Base-by-base conservation (phyloP, 1,140 invertebrate genomes). In the Cydia amplana region DNA sequence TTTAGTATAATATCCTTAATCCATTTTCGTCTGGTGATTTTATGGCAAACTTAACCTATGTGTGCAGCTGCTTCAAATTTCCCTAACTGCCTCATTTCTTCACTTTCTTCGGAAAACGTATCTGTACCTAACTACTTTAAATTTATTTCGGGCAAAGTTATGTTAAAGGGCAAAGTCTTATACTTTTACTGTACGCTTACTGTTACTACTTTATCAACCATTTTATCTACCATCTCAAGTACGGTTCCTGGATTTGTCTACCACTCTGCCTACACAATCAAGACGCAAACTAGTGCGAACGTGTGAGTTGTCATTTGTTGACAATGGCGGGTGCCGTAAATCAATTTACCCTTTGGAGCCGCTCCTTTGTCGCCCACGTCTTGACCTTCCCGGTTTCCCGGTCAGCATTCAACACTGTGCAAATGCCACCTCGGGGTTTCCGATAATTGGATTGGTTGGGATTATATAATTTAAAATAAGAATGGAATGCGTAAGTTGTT, bases 261-360 rank as follows among this genome's bases (percentile, higher is more conserved):
- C n/a, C n/a, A n/a, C n/a, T n/a, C n/a, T n/a, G n/a, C n/a, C 7
- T 60, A 20, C 9, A 60, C 18, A 60, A 23, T 55, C 51, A 18
- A 55, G 36, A 18, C 51, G 16, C 16, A 18, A 60, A n/a, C n/a
- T n/a, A n/a, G 55, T 60, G 55, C n/a, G 18, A 20, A 60, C 7
- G 55, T 60, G 20, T 60, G 20, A 6, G 55, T 60, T 23, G 55
- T 60, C 55, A 60, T 60, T 55, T 60, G 55, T 60, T 51, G n/a
- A 51, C 49, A 51, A n/a, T 60, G 55, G 9, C 55, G 20, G 55
- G 55, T 23, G 18, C 55, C 49, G 49, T 60, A 60, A 60, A 60
- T 60, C 55, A 60, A 60, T 60, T 60, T 60, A 60, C 55, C 55
- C 55, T 60, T 60, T 60, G 55, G 6, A 55, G n/a, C 51, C n/a